Conservation (phyloP, 37 sponge, comb jelly and placozoan genomes). For the Crambe crambe region DNA sequence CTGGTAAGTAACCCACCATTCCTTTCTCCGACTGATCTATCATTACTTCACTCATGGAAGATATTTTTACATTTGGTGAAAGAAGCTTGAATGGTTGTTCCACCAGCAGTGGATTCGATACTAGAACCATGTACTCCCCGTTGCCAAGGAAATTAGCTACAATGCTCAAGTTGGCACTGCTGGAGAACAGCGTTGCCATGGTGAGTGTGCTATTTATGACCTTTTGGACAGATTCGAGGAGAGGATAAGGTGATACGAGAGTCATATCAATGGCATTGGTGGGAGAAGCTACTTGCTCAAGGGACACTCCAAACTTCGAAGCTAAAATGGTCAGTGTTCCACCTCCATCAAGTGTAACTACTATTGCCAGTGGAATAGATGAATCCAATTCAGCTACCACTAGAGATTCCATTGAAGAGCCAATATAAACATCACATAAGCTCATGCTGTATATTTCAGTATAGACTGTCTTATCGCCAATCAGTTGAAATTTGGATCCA, state of each 20-base stretch:
- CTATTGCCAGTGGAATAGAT: conserved; percentile 19
- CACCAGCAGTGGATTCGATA: conserved; percentile 49
- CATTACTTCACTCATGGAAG: conserved; percentile 10
- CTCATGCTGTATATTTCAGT: conserved; percentile 38
- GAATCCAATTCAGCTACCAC: not conserved
- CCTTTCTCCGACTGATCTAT: conserved; percentile 61
- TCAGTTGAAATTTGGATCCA: conserved; percentile 7
- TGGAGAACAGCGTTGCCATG: conserved; percentile 15
- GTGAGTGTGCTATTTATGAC: conserved; percentile 17
- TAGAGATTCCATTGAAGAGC: not conserved
- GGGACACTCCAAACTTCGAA: conserved; percentile 36
- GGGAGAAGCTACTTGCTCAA: conserved; percentile 6
- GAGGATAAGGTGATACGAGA: conserved; percentile 33
- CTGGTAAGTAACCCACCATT: conserved; percentile 46
- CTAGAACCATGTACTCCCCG: conserved; percentile 23
- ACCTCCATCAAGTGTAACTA: not conserved
- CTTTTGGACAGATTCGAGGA: conserved; percentile 27
- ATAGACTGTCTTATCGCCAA: not conserved
- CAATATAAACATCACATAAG: conserved; percentile 12
- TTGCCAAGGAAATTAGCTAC: not conserved
- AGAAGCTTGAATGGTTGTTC: conserved; percentile 34
- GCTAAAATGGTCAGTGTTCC: conserved; percentile 45
- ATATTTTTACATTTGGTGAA: conserved; percentile 2
- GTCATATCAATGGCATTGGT: conserved; percentile 34
- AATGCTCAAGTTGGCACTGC: conserved; percentile 17